Evolutionary conservation across 2,888 invertebrate genomes (phyloP), one percentile per base, ranked within the genome.

Genomic region (Altica lythri): DNA sequence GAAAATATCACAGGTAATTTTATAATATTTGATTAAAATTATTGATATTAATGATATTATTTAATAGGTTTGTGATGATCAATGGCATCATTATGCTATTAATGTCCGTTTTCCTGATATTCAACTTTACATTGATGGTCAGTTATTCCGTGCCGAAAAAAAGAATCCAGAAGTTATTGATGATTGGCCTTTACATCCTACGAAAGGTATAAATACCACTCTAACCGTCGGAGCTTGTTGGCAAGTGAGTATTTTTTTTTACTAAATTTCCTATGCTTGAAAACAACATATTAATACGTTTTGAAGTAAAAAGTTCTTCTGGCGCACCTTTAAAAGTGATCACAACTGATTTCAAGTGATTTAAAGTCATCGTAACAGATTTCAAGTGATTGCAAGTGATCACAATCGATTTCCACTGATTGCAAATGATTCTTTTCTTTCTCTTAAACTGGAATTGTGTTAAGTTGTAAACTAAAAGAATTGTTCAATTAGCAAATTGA

Each of bases 81-180:
- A 94, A 71, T 99, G 98, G 98, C 98, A 99, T 81, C 96, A 97
- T 78, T 98, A 95, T 79, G 92, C 95, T 0, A 82, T 98, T 34
- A 93, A 92, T 73, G 90, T 97, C 2, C 88, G 94, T 64, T 93
- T 95, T 81, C 92, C 95, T 0, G 90, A 90, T 72, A 91, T 95
- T 37, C 88, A 88, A 60, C 80, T 97, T 55, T 91, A 84, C 74
- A 86, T 97, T 57, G 97, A 97, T 77, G 97, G 96, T 0, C 87
- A 88, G 69, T 79, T 86, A 35, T 86, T 77, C 66, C 74, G 78
- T 3, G 60, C 63, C 1, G 85, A 83, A 66, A 83, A 89, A 71
- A 87, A 88, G 72, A 95, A 94, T 65, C 95, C 96, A 0, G 97
- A 98, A 77, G 93, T 99, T 40, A 94, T 99, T 72, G 98, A 99